phyloP scores from a whole-genome alignment of 2,797 vertebrate species.

The Lerista edwardsae region DNA sequence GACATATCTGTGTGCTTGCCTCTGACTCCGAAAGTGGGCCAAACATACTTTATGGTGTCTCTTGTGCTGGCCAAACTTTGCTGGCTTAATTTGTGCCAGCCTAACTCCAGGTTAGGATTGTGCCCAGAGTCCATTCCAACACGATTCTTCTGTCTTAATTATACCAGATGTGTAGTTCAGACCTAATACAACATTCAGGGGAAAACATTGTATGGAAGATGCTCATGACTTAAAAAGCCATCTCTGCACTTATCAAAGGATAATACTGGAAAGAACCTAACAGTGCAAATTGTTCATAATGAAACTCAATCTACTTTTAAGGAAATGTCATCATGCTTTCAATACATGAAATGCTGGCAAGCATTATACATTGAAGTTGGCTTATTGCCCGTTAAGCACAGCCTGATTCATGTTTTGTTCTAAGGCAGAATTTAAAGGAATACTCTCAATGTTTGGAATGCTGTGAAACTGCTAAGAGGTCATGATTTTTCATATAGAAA shows the following conservation, averaged over 20 bases:
- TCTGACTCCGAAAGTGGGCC: no score
- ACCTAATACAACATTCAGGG: background rate
- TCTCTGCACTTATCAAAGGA: background rate
- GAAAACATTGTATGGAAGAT: background rate
- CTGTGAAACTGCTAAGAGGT: constrained; percentile 36
- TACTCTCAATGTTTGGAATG: constrained; percentile 55
- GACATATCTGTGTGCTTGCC: no score
- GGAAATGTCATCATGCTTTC: constrained; percentile 16
- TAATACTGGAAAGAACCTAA: constrained; percentile 18
- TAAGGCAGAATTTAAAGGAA: constrained; percentile 32
- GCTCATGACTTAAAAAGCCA: background rate
- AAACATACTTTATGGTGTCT: no score
- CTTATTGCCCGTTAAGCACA: constrained; percentile 8
- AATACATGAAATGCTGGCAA: background rate
- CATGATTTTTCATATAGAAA: constrained; percentile 46
- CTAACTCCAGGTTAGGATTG: no score
- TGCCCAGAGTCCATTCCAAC: background rate
- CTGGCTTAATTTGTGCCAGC: no score
- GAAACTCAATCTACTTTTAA: constrained; percentile 34
- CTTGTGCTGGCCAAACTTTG: no score
- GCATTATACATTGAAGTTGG: constrained; percentile 20
- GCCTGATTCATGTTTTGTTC: constrained; percentile 28
- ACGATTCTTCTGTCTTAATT: no score
- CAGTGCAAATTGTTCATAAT: background rate
- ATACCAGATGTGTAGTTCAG: background rate